A percentile compares a stretch with the other conserved stretches of the same genome.
phyloP scores from a whole-genome alignment of 2,113 vertebrate species.

The Neolamprologus caudopunctatus region DNA sequence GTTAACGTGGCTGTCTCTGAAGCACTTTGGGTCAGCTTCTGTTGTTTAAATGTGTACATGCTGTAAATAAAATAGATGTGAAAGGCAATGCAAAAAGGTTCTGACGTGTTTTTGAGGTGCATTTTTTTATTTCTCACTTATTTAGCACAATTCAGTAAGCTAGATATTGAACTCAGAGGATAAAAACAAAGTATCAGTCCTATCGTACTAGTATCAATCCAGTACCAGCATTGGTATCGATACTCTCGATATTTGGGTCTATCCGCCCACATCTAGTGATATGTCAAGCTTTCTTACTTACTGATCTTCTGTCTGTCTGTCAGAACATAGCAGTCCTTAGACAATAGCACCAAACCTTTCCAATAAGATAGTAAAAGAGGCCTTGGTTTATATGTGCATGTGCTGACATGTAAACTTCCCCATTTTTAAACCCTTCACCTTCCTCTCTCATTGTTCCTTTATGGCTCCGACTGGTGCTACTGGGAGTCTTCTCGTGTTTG shows the following conservation, averaged over 20 bases:
- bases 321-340: not conserved
- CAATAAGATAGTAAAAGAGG: not conserved
- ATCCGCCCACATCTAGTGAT: not conserved
- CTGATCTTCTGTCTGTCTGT: not conserved
- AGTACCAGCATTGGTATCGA: not conserved
- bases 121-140: not conserved
- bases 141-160: not conserved
- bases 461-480: not conserved
- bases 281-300: not conserved
- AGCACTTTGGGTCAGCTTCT: not conserved
- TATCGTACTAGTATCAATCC: not conserved
- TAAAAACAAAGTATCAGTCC: not conserved
- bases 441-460: slow-evolving; percentile 6
- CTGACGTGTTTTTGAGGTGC: not conserved
- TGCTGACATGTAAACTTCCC: not conserved
- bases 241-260: not conserved
- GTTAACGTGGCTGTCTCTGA: not conserved
- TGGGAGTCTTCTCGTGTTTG: slow-evolving; percentile 4
- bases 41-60: not conserved
- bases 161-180: not conserved
- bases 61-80: not conserved
- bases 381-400: not conserved
- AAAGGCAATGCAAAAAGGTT: not conserved
- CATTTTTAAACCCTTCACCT: slow-evolving; percentile 8
- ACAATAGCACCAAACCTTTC: not conserved